phyloP scores from a whole-genome alignment of 2,888 invertebrate species.

The Oxystoma pomonae region DNA sequence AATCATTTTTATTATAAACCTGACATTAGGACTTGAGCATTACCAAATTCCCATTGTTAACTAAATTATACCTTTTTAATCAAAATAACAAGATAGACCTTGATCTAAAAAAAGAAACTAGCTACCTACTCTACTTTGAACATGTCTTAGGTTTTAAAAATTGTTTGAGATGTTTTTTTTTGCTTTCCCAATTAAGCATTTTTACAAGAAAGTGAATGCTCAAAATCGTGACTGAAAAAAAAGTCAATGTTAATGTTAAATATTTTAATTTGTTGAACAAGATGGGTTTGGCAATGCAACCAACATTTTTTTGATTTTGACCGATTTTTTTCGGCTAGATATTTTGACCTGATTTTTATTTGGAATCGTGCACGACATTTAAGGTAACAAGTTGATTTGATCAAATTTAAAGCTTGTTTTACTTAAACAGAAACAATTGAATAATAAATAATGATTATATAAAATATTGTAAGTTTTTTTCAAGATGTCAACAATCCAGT shows the following conservation, averaged over 20 bases:
- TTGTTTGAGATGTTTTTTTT: too few relatives aligned
- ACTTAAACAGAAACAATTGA: too few relatives aligned
- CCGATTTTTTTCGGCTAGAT: neutral
- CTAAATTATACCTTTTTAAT: neutral
- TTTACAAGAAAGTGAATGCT: neutral
- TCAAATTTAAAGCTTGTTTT: too few relatives aligned
- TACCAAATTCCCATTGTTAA: neutral
- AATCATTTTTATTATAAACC: neutral
- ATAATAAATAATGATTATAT: too few relatives aligned
- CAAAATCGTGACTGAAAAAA: neutral
- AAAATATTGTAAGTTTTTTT: too few relatives aligned
- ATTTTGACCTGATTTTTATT: neutral
- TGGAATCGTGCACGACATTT: neutral
- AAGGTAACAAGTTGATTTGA: neutral
- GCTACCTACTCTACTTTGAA: too few relatives aligned
- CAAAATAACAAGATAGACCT: neutral
- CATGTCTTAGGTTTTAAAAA: too few relatives aligned
- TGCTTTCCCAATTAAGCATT: neutral
- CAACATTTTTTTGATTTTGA: neutral
- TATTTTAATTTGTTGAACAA: neutral
- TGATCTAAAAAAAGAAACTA: neutral
- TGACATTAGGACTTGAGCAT: neutral
- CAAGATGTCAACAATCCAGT: too few relatives aligned
- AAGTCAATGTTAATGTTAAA: neutral
- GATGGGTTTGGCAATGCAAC: neutral